These are phyloP conservation scores for Eupithecia vulgata DNA, from an alignment of 2,888 invertebrate genomes.

Conservation along the genomic window DNA sequence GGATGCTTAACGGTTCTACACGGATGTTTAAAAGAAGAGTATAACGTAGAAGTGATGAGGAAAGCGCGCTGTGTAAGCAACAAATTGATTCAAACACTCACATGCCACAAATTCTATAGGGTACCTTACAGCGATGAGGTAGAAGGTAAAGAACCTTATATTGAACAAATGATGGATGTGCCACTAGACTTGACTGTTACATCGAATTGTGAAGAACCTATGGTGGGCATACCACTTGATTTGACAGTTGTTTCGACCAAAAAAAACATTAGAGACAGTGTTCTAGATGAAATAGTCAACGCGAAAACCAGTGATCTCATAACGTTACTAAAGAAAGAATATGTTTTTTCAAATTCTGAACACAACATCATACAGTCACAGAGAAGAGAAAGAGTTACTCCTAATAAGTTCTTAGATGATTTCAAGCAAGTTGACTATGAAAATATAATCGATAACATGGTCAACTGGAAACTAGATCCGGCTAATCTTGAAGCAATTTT, in stretches of 20 bases:
- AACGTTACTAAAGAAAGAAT: conserved; percentile 73
- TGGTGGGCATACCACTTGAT: conserved; percentile 19
- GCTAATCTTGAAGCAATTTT: conserved; percentile 62
- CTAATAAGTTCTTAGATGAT: conserved; percentile 54
- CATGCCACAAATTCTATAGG: conserved; percentile 71
- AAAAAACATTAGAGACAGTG: conserved; percentile 43
- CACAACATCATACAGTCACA: conserved; percentile 27
- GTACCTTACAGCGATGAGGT: conserved; percentile 15
- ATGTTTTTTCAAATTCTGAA: conserved; percentile 50
- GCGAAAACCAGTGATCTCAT: conserved; percentile 82
- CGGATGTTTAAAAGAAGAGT: conserved; percentile 85
- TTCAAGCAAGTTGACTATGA: conserved; percentile 76
- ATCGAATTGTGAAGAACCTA: neutral
- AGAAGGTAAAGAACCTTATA: neutral
- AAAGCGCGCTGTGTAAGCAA: conserved; percentile 79
- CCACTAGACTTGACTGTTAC: conserved; percentile 25
- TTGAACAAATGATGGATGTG: conserved; percentile 17
- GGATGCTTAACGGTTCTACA: conserved; percentile 87
- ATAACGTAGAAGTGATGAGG: conserved; percentile 87
- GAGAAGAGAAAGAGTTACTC: conserved; percentile 41
- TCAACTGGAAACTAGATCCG: conserved; percentile 83
- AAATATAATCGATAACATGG: conserved; percentile 79
- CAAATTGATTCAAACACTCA: conserved; percentile 75
- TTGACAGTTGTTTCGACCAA: conserved; percentile 22
- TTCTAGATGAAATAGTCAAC: conserved; percentile 84